Base-by-base conservation (phyloP, 1,140 invertebrate species). In the Amphibalanus amphitrite region DNA sequence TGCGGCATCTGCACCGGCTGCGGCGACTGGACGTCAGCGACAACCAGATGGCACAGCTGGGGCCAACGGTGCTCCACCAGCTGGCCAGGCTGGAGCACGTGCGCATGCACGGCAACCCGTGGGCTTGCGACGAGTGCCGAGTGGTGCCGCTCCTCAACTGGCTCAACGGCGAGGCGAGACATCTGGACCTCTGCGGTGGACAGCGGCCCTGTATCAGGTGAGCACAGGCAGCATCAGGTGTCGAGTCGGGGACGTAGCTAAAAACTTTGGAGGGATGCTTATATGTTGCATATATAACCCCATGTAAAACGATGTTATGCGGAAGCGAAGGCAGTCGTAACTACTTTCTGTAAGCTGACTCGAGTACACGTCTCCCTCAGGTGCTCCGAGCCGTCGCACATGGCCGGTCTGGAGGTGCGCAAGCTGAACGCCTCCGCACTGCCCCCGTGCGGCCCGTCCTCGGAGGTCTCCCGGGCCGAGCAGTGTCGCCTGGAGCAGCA, bases 121-220 rank as follows among this genome's bases (percentile, higher is more conserved):
- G 87, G 86, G 73, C 75, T 29, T 89, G 88, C 76, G 86, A 88
- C 77, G 79, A 84, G 74, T 89, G 88, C 72, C 76, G 77, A 72
- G 78, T 80, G 69, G 72, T 74, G n/a, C 76, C 76, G 0, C 69
- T 80, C 30, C 40, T 79, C 10, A 74, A 75, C n/a, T 80, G 78
- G 78, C 71, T 79, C 1, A 76, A 76, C 69, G 74, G 69, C 40
- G 75, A 59, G 25, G 47, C 13, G 47, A 25, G 13, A 25, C 25
- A 15, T 59, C 47, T 13, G 25, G 47, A 59, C 47, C 13, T 25
- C 13, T 59, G 47, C 47, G 47, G 13, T 59, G 47, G n/a, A n/a
- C n/a, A n/a, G n/a, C n/a, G n/a, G n/a, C n/a, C n/a, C n/a, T n/a
- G n/a, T n/a, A n/a, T n/a, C n/a, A n/a, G n/a, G n/a, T n/a, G n/a